Evolutionary conservation across 2,113 vertebrate genomes (phyloP).

Genomic region (Chloroceryle aenea): DNA sequence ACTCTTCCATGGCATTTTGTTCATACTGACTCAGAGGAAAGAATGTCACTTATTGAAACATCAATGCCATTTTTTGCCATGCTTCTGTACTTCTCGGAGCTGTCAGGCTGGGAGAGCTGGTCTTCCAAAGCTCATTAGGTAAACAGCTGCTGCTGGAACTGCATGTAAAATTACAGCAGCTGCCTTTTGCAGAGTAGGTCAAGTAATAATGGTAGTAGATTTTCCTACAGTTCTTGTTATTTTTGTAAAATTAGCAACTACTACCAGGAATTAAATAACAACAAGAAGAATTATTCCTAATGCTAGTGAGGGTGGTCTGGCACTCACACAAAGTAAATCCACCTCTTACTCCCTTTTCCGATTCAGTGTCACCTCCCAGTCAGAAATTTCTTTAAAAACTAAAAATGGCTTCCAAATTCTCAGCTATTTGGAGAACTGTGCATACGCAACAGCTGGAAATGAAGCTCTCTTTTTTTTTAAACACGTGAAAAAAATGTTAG

Average conservation of each 20-base stretch:
- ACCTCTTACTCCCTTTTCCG: neutral
- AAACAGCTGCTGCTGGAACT: neutral
- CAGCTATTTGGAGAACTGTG: conserved; percentile 11
- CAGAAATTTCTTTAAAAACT: neutral
- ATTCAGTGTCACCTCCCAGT: neutral
- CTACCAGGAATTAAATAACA: neutral
- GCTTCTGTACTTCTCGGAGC: neutral
- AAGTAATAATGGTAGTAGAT: neutral
- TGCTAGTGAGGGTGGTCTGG: neutral
- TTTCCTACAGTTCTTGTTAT: neutral
- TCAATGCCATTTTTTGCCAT: neutral
- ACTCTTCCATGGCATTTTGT: neutral
- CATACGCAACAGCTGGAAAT: neutral
- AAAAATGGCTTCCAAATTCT: neutral
- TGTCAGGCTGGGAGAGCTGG: neutral
- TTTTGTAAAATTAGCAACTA: neutral
- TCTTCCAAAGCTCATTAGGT: conserved; percentile 25
- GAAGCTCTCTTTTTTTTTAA: neutral
- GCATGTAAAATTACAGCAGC: neutral
- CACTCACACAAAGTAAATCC: neutral
- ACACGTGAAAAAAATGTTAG: neutral
- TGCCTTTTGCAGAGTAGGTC: neutral
- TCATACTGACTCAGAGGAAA: neutral
- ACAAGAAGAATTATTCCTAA: neutral
- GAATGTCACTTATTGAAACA: neutral